Base-by-base conservation (phyloP, 2,797 vertebrate species). In the Cirrhinus molitorella region DNA sequence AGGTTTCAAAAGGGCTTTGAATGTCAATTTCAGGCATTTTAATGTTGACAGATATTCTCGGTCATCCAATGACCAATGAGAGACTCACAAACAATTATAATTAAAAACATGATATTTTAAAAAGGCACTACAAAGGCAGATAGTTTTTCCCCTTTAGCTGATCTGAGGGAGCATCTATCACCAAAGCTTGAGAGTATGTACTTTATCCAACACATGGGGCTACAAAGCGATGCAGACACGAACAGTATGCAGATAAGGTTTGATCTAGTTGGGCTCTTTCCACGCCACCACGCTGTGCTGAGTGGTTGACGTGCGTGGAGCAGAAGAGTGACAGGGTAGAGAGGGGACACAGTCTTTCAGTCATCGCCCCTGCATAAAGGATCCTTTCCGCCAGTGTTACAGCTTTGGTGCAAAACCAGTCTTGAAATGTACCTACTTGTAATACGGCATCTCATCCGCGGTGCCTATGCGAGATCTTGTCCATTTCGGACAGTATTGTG, bases 41-140 rank as follows among this genome's bases (percentile, higher is more conserved):
- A 5, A n/a, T 25, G 59, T 74, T 79, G 23, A 75, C 66, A 63
- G 53, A 57, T 70, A 37, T 53, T 67, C 53, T 49, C 47, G 77
- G 17, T 70, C 53, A 61, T 61, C 51, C 65, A 21, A 71, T 49
- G 71, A 55, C 28, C 40, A 37, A 71, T 23, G 21, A 66, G 25
- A 72, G 53, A 67, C 61, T 78, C 25, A 77, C 73, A 47, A 57
- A 85, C 49, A 83, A 63, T 70, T 67, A 59, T 75, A 68, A 51
- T 72, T 65, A 79, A 51, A 83, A 83, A 83, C 49, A 80, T 83
- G 51, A 59, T 43, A n/a, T 83, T 80, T 75, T 61, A 47, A 80
- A 82, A 86, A 86, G 85, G 85, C 85, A 86, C 85, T 86, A 83
- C 55, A 61, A 80, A 83, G 85, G 81, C 81, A 63, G 61, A 86